Evolutionary conservation across 2,888 invertebrate species (phyloP).

Genomic region (Agrotis segetum): DNA sequence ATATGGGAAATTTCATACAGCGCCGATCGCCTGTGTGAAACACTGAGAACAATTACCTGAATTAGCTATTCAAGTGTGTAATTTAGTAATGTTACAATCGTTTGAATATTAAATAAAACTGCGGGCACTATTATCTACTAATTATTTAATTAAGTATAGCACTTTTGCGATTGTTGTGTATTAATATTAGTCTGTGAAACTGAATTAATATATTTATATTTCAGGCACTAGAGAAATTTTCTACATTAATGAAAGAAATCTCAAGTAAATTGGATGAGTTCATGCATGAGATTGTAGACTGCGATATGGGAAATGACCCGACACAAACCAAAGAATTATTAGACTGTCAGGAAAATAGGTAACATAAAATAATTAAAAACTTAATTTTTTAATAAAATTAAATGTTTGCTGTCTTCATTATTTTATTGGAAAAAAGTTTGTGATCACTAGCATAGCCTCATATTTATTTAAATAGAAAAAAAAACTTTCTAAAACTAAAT

Average conservation of each 20-base stretch:
- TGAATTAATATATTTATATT: conserved; percentile 66
- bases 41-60: conserved; percentile 73
- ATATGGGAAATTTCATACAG: conserved; percentile 73
- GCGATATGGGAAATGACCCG: conserved; percentile 98
- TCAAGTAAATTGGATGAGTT: conserved; percentile 96
- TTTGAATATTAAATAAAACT: conserved; percentile 4
- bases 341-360: conserved; percentile 95
- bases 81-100: conserved; percentile 11
- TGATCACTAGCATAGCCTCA: too few relatives aligned
- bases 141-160: background rate
- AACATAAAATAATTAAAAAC: conserved; percentile 56
- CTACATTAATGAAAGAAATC: conserved; percentile 97
- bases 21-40: conserved; percentile 80
- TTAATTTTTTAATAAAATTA: too few relatives aligned
- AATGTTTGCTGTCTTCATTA: too few relatives aligned
- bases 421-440: too few relatives aligned
- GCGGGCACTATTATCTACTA: background rate
- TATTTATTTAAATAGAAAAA: too few relatives aligned
- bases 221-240: conserved; percentile 98
- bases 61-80: conserved; percentile 42
- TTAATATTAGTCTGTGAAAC: background rate
- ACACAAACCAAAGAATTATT: conserved; percentile 97
- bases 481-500: too few relatives aligned
- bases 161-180: background rate
- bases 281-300: conserved; percentile 97